These are phyloP conservation scores for Gryon sp. DNA, from an alignment of 1,140 invertebrate species.

Conservation along the genomic window DNA sequence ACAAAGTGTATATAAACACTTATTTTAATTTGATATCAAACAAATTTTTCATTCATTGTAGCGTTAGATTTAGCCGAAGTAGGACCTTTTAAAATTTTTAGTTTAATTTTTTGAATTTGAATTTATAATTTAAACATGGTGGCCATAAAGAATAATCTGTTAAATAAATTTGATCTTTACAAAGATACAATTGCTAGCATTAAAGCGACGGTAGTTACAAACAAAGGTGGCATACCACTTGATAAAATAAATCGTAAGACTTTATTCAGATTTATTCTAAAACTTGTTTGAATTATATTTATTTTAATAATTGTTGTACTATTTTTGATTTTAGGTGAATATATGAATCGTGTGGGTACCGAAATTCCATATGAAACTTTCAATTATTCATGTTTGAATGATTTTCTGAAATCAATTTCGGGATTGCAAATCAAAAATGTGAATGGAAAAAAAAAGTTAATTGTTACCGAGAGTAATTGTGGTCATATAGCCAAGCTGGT, in stretches of 20 bases:
- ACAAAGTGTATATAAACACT: constrained; percentile 2
- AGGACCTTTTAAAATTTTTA: background rate
- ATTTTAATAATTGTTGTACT: background rate
- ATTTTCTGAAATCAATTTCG: constrained; percentile 19
- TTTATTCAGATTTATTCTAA: background rate
- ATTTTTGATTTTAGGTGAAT: constrained; percentile 17
- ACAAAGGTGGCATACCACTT: constrained; percentile 9
- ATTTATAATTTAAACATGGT: no score
- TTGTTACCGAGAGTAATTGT: constrained; percentile 2
- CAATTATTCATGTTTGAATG: constrained; percentile 17
- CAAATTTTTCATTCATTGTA: no score
- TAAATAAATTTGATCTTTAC: no score
- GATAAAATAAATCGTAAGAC: constrained; percentile 24
- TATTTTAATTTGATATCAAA: no score
- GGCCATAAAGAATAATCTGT: no score
- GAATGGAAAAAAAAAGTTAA: background rate
- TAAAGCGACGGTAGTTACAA: constrained; percentile 11
- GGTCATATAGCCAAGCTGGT: constrained; percentile 16
- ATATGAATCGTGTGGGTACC: background rate
- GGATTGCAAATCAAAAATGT: constrained; percentile 3
- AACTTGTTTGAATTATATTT: no score
- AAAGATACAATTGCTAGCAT: background rate
- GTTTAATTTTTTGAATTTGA: background rate
- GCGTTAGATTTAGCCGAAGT: background rate
- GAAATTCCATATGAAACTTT: constrained; percentile 15